Conservation (phyloP, 2,797 vertebrate genomes). For the Acipenser transmontanus region DNA sequence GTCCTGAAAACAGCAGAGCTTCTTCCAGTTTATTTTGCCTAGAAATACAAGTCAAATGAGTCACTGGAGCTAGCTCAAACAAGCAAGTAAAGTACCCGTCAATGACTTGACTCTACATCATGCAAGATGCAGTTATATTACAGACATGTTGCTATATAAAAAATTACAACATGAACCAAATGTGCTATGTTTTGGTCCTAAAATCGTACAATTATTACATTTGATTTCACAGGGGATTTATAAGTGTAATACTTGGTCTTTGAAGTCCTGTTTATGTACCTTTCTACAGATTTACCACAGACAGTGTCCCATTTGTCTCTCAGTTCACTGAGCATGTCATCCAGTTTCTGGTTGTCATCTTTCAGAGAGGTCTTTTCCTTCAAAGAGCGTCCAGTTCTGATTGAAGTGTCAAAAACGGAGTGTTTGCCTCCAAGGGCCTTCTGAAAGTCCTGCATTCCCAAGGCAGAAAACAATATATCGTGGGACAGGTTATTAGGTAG, state of each 20-base stretch:
- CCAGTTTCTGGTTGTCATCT: slow-evolving; percentile 90
- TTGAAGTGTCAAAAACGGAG: slow-evolving; percentile 90
- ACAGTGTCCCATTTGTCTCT: slow-evolving; percentile 98
- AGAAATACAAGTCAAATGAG: slow-evolving; percentile 20
- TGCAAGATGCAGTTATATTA: not conserved
- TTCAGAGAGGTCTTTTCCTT: slow-evolving; percentile 88
- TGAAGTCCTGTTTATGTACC: slow-evolving; percentile 50
- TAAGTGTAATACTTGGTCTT: too few species aligned
- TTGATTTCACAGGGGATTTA: too few species aligned
- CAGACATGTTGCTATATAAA: not conserved
- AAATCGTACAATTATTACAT: too few species aligned
- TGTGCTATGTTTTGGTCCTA: not conserved
- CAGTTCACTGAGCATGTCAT: slow-evolving; percentile 92
- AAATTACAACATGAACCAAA: not conserved
- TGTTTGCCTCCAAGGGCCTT: slow-evolving; percentile 92
- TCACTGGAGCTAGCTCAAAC: not conserved
- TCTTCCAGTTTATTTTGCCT: slow-evolving; percentile 98
- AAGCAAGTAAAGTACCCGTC: not conserved
- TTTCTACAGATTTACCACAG: slow-evolving; percentile 96
- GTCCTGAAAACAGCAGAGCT: slow-evolving; percentile 91
- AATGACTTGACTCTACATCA: not conserved
- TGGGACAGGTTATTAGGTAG: not conserved
- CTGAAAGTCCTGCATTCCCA: slow-evolving; percentile 82
- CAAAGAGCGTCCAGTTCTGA: slow-evolving; percentile 83
- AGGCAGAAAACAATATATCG: not conserved